These are phyloP conservation scores for Coreoperca whiteheadi DNA, from an alignment of 2,113 vertebrate genomes.

Conservation along the genomic window DNA sequence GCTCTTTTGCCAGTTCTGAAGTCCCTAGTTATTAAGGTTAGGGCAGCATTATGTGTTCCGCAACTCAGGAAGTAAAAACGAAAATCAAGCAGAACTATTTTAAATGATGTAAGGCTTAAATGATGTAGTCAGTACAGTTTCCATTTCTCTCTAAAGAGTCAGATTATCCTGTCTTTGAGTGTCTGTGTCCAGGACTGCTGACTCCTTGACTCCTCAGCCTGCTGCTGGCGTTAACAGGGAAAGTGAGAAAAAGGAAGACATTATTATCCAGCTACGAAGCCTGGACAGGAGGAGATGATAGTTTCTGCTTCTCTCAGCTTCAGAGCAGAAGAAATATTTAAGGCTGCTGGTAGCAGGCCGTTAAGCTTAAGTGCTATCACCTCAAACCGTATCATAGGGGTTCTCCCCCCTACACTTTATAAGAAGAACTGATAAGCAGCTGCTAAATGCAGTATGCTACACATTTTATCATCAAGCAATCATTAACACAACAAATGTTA, in stretches of 20 bases:
- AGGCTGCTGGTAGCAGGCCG: background rate
- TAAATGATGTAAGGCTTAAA: slow-evolving; percentile 7
- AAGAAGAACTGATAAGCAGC: background rate
- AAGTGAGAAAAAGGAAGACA: background rate
- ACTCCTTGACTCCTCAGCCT: slow-evolving; percentile 7
- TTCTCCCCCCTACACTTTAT: background rate
- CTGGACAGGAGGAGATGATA: slow-evolving; percentile 7
- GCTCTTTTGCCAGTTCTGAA: background rate
- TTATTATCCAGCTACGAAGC: background rate
- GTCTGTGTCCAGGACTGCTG: slow-evolving; percentile 16
- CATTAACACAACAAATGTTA: background rate
- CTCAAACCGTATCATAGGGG: background rate
- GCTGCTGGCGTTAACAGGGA: slow-evolving; percentile 4
- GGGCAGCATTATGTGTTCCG: slow-evolving; percentile 11
- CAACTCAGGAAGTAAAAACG: slow-evolving; percentile 30
- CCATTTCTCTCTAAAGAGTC: slow-evolving; percentile 24
- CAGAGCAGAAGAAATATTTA: background rate
- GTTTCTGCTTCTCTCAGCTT: slow-evolving; percentile 21
- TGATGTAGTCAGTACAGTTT: background rate
- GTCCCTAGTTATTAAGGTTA: slow-evolving; percentile 1
- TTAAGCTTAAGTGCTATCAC: background rate
- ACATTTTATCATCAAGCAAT: background rate
- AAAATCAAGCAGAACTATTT: slow-evolving; percentile 14
- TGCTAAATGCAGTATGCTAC: background rate
- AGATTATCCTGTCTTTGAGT: slow-evolving; percentile 35